A percentile compares a stretch with the other conserved stretches of the same genome.
Evolutionary conservation across 1,140 invertebrate species (phyloP).

Genomic region (Dryas iulia): DNA sequence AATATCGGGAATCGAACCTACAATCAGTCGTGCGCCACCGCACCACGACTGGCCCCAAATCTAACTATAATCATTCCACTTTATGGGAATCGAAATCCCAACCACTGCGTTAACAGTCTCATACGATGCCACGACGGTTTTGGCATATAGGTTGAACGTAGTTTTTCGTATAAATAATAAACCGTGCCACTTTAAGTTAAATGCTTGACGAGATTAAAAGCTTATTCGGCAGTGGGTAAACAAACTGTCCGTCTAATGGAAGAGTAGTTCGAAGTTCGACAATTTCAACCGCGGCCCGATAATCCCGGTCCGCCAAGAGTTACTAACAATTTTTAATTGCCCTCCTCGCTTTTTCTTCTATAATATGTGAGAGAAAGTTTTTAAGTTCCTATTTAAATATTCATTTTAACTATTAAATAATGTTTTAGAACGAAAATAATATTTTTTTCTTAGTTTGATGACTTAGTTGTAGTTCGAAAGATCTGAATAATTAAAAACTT

Average conservation of each 20-base stretch:
- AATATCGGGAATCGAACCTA: too few species aligned
- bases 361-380: background rate
- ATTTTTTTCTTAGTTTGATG: too few species aligned
- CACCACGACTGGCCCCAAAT: too few species aligned
- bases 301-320: constrained; percentile 23
- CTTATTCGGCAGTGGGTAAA: constrained; percentile 23
- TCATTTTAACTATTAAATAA: background rate
- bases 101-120: too few species aligned
- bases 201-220: constrained; percentile 22
- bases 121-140: too few species aligned
- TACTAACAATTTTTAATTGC: constrained; percentile 26
- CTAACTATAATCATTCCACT: too few species aligned
- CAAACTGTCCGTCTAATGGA: constrained; percentile 31
- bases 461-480: too few species aligned
- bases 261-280: constrained; percentile 23
- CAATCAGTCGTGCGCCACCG: too few species aligned
- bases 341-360: background rate
- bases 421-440: too few species aligned
- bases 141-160: background rate
- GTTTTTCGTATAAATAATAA: background rate
- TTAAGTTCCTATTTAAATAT: background rate
- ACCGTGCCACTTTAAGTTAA: background rate
- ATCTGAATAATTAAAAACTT: too few species aligned
- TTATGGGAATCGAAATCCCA: too few species aligned
- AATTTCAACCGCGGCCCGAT: constrained; percentile 19